These are phyloP conservation scores for Cryptophagus acutangulus DNA, from an alignment of 2,888 invertebrate genomes.

Conservation along the genomic window DNA sequence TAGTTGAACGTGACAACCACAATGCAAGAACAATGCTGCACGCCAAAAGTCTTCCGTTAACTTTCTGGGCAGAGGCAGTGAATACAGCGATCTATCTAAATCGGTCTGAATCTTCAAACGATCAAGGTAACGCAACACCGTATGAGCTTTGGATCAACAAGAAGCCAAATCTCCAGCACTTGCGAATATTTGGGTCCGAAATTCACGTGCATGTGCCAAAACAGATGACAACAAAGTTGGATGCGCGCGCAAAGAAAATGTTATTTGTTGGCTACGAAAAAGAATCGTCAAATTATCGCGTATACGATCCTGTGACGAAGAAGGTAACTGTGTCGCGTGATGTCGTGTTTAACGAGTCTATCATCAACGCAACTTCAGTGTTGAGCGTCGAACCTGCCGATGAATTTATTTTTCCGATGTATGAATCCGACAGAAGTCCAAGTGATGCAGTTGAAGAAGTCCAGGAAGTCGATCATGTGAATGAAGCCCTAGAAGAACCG, in stretches of 20 bases:
- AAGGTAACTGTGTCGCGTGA: constrained; percentile 26
- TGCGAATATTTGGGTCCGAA: constrained; percentile 23
- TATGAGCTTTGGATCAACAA: constrained; percentile 22
- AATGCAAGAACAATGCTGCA: constrained; percentile 24
- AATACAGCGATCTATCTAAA: constrained; percentile 31
- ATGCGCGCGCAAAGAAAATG: constrained; percentile 16
- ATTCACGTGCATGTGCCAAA: constrained; percentile 15
- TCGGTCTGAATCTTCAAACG: constrained; percentile 24
- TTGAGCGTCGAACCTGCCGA: neutral
- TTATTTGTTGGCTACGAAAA: constrained; percentile 21
- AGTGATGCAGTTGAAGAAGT: too few relatives aligned
- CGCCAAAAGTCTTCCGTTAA: constrained; percentile 27
- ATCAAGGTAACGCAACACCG: constrained; percentile 16
- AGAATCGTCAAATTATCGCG: constrained; percentile 23
- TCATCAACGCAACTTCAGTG: constrained; percentile 15
- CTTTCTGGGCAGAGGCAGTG: constrained; percentile 41
- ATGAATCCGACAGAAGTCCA: too few relatives aligned
- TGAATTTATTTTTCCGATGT: too few relatives aligned
- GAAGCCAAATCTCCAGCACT: constrained; percentile 21
- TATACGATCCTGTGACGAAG: constrained; percentile 22
- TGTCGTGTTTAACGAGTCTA: constrained; percentile 21
- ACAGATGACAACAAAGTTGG: constrained; percentile 14
- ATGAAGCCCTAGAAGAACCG: too few relatives aligned
- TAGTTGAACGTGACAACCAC: constrained; percentile 14
- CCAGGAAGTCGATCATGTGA: too few relatives aligned